Evolutionary conservation across 2,888 invertebrate species (phyloP), one percentile per base, ranked within the genome.

Genomic region (Rhimphoctona megacephalus): DNA sequence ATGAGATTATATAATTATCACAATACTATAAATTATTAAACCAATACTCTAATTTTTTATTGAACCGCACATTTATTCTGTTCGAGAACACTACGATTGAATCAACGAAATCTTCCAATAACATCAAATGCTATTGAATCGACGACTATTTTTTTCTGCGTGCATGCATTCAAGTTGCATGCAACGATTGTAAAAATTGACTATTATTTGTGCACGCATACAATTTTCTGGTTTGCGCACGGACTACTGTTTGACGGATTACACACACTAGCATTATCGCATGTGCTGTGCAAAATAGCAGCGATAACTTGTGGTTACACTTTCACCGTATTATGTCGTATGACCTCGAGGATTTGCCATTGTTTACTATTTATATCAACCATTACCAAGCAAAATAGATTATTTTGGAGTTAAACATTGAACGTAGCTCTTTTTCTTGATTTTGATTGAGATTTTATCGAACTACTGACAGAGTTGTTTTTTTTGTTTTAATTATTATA

Each of bases 301-400:
- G 49, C 66, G 46, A 54, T 76, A n/a, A 74, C 19, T 67, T 33
- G 61, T 46, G 36, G 69, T 61, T 61, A 22, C 19, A 76, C 57
- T 82, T 82, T 82, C 76, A 76, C 81, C 30, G 17, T 17, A 67
- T 57, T 33, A 39, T 52, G 22, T 14, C 19, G 33, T 39, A 30
- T 5, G 64, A 52, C 49, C 46, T 64, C 64, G 33, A 36, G 46
- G 22, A 69, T 61, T 69, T 17, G 8, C 43, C 22, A 17, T 43
- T 25, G 39, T 25, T 69, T 30, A 57, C 57, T 25, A 25, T 25
- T 14, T 25, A 57, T 57, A 1, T 25, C 25, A 11, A 25, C 25
- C 25, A 57, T 0, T 61, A 30, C 9, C 7, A 61, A 30, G 14
- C 30, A 30, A 30, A 57, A 57, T 57, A 3, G 1, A 2, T 57